A percentile compares a stretch with the other conserved stretches of the same genome.
phyloP scores from a whole-genome alignment of 2,888 invertebrate genomes.

The Netelia melanura region DNA sequence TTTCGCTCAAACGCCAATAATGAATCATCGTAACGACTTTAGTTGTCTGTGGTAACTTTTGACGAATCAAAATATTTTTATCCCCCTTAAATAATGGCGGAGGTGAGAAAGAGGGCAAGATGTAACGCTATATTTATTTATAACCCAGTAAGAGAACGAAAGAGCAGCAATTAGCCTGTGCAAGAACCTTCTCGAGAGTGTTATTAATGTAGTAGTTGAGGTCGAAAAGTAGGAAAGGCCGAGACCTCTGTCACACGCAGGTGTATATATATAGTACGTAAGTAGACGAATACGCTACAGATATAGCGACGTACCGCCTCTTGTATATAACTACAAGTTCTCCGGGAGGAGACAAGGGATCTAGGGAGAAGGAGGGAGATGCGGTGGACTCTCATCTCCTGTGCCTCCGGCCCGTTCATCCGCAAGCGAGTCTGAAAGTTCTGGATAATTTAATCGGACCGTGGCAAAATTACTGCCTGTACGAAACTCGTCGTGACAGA shows the following conservation, averaged over 20 bases:
- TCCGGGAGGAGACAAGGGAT: slow-evolving; percentile 15
- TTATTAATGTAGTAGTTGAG: slow-evolving; percentile 47
- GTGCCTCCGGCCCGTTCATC: slow-evolving; percentile 45
- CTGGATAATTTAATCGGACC: slow-evolving; percentile 77
- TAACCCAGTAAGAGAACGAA: neutral
- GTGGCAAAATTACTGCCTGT: slow-evolving; percentile 74
- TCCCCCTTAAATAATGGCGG: slow-evolving; percentile 6
- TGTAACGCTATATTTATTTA: neutral
- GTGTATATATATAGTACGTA: neutral
- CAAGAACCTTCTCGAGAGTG: slow-evolving; percentile 47
- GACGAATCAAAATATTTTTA: slow-evolving; percentile 39
- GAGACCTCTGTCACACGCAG: neutral
- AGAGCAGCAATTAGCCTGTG: slow-evolving; percentile 39
- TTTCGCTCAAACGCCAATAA: too few relatives aligned
- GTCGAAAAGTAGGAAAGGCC: neutral
- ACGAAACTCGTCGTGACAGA: slow-evolving; percentile 77
- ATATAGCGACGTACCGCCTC: slow-evolving; percentile 1
- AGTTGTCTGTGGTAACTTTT: too few relatives aligned
- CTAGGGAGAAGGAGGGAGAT: slow-evolving; percentile 21
- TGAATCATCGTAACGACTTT: too few relatives aligned
- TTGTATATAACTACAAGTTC: slow-evolving; percentile 42
- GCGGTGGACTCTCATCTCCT: slow-evolving; percentile 21
- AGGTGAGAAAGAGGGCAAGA: neutral
- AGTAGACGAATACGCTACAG: neutral
- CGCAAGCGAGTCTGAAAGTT: slow-evolving; percentile 63